Base-by-base conservation (phyloP, 2,113 vertebrate genomes). In the Xiphophorus maculatus region DNA sequence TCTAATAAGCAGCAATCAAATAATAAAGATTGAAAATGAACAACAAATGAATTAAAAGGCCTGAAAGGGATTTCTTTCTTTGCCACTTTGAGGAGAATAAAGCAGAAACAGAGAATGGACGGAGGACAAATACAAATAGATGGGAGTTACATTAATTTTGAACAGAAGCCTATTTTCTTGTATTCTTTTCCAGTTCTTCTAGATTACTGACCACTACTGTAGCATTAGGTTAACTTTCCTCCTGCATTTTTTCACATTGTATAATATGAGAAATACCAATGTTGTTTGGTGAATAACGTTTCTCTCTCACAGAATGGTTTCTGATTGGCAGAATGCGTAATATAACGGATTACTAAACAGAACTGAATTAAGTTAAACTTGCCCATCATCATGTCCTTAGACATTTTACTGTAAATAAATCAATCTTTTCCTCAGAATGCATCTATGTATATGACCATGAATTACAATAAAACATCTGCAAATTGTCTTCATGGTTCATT, bases 231-330 rank as follows among this genome's bases (percentile, higher is more conserved):
- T 61, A 5, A 66, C 29, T 13, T 5, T 11, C 35, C 35, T 37
- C 10, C 10, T 6, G 12, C 7, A 29, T 27, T 22, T 33, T 14
- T n/a, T n/a, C 5, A 19, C 30, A 42, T 29, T 22, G 35, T 27
- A 72, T 42, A 67, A 69, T 66, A 71, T n/a, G 30, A 54, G 33
- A 77, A 22, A n/a, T 72, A 30, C 29, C 29, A 35, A 33, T 33
- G 35, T 27, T 5, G 65, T 1, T 5, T 17, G 9, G 12, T 40
- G 7, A 66, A 48, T 4, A 48, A 48, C 5, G 19, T 77, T 35
- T 6, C 5, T 44, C 6, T 51, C 25, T 61, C 7, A 29, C 8
- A 63, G 3, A 40, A 44, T 7, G 14, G 32, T 60, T 17, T 13
- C 30, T 48, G 61, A 28, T 11, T 30, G 29, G 10, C 35, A 15